Base-by-base conservation (phyloP, 37 sponge, comb jelly and placozoan species). In the Chondrilla cf. caribensis region DNA sequence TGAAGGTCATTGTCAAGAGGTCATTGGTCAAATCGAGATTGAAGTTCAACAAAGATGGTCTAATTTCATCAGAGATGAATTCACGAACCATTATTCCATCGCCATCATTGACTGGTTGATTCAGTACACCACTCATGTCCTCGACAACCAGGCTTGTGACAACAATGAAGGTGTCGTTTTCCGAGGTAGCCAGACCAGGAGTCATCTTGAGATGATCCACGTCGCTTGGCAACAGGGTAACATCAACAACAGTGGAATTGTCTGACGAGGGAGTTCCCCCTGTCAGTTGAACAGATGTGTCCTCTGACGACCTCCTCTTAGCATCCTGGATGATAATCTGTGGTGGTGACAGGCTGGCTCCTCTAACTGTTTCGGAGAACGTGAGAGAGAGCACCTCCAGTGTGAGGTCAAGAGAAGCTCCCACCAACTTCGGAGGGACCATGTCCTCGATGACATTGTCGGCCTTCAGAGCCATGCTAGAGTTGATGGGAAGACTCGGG, bases 281-380 rank as follows among this genome's bases (percentile, higher is more conserved):
- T 57, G 82, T 85, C 25, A 92, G 82, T 1, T 85, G 82, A 38
- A 78, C 76, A 35, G 47, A 31, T 18, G 80, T 58, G 26, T 3
- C 58, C 1, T 33, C 35, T 21, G 79, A 38, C 15, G 60, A 47
- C n/a, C 77, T 47, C 17, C 42, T 21, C 8, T 73, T 54, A 24
- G 43, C 33, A 22, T 82, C 77, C 80, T 94, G 95, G 22, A 94
- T 42, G n/a, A 85, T 86, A 28, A 94, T 81, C 47, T 73, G 77
- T 2, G 79, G 58, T 68, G 92, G 82, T 86, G 89, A 68, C 31
- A 94, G 76, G 18, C 89, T 57, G 14, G 38, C 28, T 19, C 71
- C 89, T 78, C 91, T 80, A 18, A 94, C 89, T 25, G 92, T 91
- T 54, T 94, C 95, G 26, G 89, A 86, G 77, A 94, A 94, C 7